phyloP scores from a whole-genome alignment of 2,113 vertebrate genomes.

The Athene cunicularia region DNA sequence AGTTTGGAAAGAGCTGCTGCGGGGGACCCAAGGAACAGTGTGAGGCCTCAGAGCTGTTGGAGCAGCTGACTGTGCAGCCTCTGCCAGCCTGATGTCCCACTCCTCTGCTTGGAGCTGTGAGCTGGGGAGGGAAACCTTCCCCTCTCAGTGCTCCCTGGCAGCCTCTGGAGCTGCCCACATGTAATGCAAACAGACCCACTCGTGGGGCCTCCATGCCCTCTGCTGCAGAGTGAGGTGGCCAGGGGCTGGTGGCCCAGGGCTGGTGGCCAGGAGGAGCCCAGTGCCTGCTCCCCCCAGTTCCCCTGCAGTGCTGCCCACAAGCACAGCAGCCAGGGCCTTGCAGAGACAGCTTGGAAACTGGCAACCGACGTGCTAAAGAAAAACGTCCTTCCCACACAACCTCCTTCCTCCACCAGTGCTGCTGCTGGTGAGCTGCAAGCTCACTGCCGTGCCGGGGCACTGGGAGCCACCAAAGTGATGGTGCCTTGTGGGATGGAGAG shows the following conservation, averaged over 20 bases:
- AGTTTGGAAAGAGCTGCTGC: not conserved
- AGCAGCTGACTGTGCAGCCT: not conserved
- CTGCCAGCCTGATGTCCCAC: too few relatives aligned
- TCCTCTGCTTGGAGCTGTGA: not conserved
- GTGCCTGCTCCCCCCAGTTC: not conserved
- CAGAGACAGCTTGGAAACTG: not conserved
- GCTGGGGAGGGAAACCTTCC: not conserved
- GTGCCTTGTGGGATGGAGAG: not conserved
- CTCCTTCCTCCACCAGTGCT: not conserved
- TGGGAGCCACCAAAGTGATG: not conserved
- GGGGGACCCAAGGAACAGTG: not conserved
- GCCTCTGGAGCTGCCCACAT: not conserved
- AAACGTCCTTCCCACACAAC: constrained; percentile 48
- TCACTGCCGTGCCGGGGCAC: rapidly evolving
- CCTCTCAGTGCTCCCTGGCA: not conserved
- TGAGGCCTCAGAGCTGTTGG: not conserved
- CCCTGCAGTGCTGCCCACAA: not conserved
- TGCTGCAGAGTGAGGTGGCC: rapidly evolving
- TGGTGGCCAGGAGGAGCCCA: not conserved
- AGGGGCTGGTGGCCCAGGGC: not conserved
- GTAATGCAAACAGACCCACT: rapidly evolving
- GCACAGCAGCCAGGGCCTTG: not conserved
- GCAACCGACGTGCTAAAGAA: not conserved
- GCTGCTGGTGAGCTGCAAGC: not conserved
- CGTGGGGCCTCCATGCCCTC: not conserved